Evolutionary conservation across 2,113 vertebrate genomes (phyloP).

Genomic region (Andinoacara biseriatus): DNA sequence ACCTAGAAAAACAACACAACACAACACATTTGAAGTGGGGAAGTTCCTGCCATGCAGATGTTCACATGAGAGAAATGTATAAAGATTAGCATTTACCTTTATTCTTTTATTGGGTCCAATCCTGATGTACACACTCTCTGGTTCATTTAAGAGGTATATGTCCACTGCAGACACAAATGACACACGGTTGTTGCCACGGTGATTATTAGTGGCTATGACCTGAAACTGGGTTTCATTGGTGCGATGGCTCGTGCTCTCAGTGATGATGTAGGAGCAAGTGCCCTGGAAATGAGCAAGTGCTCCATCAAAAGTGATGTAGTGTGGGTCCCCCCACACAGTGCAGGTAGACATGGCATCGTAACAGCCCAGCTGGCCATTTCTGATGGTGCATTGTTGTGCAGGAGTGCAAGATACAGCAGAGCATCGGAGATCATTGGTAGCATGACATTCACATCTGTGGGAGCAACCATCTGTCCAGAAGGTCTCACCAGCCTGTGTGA

Average conservation of each 20-base stretch:
- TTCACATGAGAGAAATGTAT: neutral
- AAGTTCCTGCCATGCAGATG: neutral
- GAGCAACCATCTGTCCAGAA: conserved; percentile 70
- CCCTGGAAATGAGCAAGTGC: conserved; percentile 80
- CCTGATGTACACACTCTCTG: conserved; percentile 34
- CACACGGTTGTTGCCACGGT: conserved; percentile 62
- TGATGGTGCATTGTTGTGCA: conserved; percentile 65
- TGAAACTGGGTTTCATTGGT: conserved; percentile 52
- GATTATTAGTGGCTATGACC: conserved; percentile 68
- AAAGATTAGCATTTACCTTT: conserved; percentile 49
- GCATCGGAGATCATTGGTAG: conserved; percentile 59
- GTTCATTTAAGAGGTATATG: conserved; percentile 55
- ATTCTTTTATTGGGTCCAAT: conserved; percentile 64
- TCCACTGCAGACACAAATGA: conserved; percentile 76
- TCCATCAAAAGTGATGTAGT: conserved; percentile 83
- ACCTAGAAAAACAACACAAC: conserved; percentile 48
- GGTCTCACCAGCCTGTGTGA: conserved; percentile 58
- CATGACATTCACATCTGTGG: conserved; percentile 64
- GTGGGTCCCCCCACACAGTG: conserved; percentile 78
- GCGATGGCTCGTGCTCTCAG: conserved; percentile 38
- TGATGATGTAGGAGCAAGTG: conserved; percentile 80
- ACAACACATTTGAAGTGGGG: neutral
- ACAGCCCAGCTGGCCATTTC: conserved; percentile 60
- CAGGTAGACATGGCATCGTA: conserved; percentile 68
- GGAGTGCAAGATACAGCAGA: conserved; percentile 37